Evolutionary conservation across 2,797 vertebrate genomes (phyloP), one percentile per base, ranked within the genome.

Genomic region (Alcedo atthis): DNA sequence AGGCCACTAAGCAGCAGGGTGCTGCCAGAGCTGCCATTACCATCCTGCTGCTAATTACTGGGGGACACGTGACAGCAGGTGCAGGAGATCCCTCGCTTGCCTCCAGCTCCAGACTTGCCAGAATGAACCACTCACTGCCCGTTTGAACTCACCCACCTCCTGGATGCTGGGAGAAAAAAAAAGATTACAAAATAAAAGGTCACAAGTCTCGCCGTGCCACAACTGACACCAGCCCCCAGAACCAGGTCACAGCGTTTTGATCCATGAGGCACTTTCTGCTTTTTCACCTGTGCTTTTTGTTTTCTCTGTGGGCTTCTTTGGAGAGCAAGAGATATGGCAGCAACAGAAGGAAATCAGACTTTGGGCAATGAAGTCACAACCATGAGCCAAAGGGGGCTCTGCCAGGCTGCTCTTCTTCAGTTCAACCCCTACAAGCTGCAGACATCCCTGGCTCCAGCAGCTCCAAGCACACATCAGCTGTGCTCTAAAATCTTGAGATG

Each of bases 91-190:
- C 53, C 73, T 85, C 7, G 4, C 53, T 46, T 25, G 61, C 81
- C 62, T 61, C 28, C 28, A 79, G 37, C 45, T 30, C 32, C 15
- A 37, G 48, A 37, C 66, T 76, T 79, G 77, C 69, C 89, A 92
- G 30, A 58, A 30, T 79, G 88, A 96, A 87, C 93, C 92, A 94
- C 46, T 3, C 40, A 12, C 35, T 4, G 33, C 30, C 1, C 21
- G 78, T 59, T 93, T 82, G 61, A 88, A 84, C 81, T 92, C 86
- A 85, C 35, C 35, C 82, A 67, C 61, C 95, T 96, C 92, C 90
- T 85, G 85, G 75, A 73, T 51, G n/a, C 26, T 16, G 49, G 35
- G 19, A 8, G 37, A 12, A 7, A 7, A 10, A 6, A 33, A 43
- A 75, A 58, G 8, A 1, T 25, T 48, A 25, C 12, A 48, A 48